These are phyloP conservation scores for Euplagia quadripunctaria DNA, from an alignment of 2,888 invertebrate genomes.

Conservation along the genomic window DNA sequence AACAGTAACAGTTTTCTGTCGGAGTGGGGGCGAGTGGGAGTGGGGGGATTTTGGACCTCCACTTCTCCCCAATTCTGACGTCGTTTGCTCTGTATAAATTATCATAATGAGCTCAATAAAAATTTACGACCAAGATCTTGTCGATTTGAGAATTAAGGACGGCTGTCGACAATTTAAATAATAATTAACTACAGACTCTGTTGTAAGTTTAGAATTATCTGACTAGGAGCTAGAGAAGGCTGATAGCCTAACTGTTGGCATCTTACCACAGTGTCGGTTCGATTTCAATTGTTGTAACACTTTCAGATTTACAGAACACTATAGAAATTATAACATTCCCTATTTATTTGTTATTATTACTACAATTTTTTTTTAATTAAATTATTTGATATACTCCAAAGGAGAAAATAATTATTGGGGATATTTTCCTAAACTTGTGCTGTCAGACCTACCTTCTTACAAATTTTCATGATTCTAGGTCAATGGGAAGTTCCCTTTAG, in stretches of 20 bases:
- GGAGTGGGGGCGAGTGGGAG: neutral
- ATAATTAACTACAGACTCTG: neutral
- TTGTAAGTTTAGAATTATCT: neutral
- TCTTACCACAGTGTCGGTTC: too few relatives aligned
- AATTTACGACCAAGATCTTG: conserved; percentile 39
- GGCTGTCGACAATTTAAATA: conserved; percentile 8
- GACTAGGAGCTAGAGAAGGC: neutral
- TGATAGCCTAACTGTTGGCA: neutral
- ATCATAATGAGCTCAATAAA: conserved; percentile 48
- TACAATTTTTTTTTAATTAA: too few relatives aligned
- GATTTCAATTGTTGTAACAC: too few relatives aligned
- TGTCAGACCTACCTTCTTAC: too few relatives aligned
- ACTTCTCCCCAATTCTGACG: neutral
- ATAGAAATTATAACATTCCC: too few relatives aligned
- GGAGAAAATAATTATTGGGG: too few relatives aligned
- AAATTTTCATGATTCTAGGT: too few relatives aligned
- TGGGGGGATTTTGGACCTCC: conserved; percentile 8
- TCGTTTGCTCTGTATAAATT: conserved; percentile 41
- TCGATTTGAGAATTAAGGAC: conserved; percentile 21
- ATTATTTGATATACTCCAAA: too few relatives aligned
- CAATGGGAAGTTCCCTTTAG: too few relatives aligned
- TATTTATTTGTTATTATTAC: too few relatives aligned
- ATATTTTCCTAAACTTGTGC: too few relatives aligned
- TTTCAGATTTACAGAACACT: too few relatives aligned
- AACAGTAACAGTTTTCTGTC: conserved; percentile 34